Base-by-base conservation (phyloP, 2,888 invertebrate species). In the Prosapia bicincta region DNA sequence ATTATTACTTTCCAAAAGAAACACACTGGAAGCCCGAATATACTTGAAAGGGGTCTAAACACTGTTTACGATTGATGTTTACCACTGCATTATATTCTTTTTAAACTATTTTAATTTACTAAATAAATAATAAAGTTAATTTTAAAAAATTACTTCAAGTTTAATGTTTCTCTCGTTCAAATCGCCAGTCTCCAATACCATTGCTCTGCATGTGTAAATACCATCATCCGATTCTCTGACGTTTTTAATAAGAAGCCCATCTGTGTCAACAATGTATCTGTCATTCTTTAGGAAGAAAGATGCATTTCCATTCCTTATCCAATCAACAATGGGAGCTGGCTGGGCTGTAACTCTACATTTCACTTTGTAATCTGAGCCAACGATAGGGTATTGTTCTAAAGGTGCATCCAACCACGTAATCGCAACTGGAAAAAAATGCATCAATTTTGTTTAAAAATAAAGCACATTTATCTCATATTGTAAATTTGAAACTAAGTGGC, bases 371-470 rank as follows among this genome's bases (percentile, higher is more conserved):
- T 94, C 91, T 79, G 89, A 87, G 28, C 93, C 92, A 74, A 93
- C 88, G 26, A 92, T 92, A 0, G 96, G 94, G 82, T 89, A 93
- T 84, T 97, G 96, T 82, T 92, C 91, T 82, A 88, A 89, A 43
- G 96, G 95, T 0, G 96, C 96, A 84, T 96, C 92, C 15, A 90
- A 91, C 91, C 94, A 95, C 78, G 92, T 94, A 77, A 97, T 95
- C 65, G 93, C 92, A 83, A 93, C 96, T 96, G 85, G n/a, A n/a
- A n/a, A n/a, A n/a, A n/a, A n/a, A n/a, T n/a, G n/a, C n/a, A n/a
- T n/a, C n/a, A n/a, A n/a, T n/a, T n/a, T n/a, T n/a, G n/a, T n/a
- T n/a, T n/a, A n/a, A n/a, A n/a, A n/a, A n/a, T n/a, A n/a, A n/a
- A n/a, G n/a, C n/a, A n/a, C n/a, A n/a, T n/a, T n/a, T n/a, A n/a